phyloP scores from a whole-genome alignment of 2,797 vertebrate species.

The Esox masquinongy region DNA sequence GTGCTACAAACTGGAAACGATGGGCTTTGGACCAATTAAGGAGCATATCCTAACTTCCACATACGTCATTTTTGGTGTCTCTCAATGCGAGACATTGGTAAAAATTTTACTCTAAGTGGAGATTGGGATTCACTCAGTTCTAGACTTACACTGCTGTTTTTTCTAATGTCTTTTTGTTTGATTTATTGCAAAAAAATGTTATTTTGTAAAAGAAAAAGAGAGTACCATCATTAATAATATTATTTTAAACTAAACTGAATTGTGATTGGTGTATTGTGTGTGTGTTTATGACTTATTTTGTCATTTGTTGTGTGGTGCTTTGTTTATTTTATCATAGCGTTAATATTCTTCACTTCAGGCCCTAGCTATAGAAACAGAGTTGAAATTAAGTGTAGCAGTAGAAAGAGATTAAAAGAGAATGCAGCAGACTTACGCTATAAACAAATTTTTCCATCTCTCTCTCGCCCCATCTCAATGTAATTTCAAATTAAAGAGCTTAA shows the following conservation, averaged over 20 bases:
- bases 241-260: conserved; percentile 63
- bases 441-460: too few relatives aligned
- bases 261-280: conserved; percentile 36
- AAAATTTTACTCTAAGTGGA: background rate
- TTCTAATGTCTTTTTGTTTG: conserved; percentile 36
- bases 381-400: background rate
- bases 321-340: background rate
- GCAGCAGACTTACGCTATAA: too few relatives aligned
- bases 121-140: background rate
- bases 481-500: too few relatives aligned
- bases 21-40: conserved; percentile 14
- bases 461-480: too few relatives aligned
- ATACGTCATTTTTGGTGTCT: background rate
- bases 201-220: conserved; percentile 35
- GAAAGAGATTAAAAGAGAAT: background rate
- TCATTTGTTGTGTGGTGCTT: background rate
- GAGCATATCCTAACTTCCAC: background rate
- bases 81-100: conserved; percentile 4
- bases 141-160: conserved; percentile 20
- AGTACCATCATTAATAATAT: conserved; percentile 72
- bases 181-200: conserved; percentile 32
- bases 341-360: background rate
- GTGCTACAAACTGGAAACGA: conserved; percentile 35
- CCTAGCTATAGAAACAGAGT: background rate
- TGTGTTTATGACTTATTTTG: conserved; percentile 42